Evolutionary conservation across 2,888 invertebrate species (phyloP).

Genomic region (Lasius platythorax): DNA sequence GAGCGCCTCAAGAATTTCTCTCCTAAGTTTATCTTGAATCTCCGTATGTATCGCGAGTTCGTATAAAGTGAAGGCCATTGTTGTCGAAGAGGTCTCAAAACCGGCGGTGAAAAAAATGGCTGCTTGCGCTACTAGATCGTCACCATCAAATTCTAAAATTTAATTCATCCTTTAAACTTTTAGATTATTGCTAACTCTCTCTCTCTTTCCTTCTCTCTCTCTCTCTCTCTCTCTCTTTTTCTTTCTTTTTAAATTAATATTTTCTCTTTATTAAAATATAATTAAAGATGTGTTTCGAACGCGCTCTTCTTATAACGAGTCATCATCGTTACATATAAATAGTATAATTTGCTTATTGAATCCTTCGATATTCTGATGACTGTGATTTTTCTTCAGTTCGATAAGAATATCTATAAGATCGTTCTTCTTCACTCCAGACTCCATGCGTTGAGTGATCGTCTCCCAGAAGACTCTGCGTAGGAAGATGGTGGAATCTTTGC

Average conservation of each 20-base stretch:
- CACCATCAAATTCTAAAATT: constrained; percentile 63
- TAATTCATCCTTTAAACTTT: neutral
- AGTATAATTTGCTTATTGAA: constrained; percentile 63
- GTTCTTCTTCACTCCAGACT: constrained; percentile 82
- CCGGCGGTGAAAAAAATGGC: constrained; percentile 65
- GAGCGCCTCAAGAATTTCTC: constrained; percentile 54
- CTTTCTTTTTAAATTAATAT: neutral
- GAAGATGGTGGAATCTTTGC: constrained; percentile 81
- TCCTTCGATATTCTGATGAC: constrained; percentile 51
- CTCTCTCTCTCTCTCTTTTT: too few relatives aligned
- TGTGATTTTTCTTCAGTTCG: constrained; percentile 81
- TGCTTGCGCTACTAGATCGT: constrained; percentile 60
- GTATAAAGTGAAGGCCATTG: constrained; percentile 58
- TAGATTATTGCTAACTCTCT: neutral
- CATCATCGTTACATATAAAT: too few relatives aligned
- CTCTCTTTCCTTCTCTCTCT: neutral
- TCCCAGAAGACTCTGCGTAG: constrained; percentile 85
- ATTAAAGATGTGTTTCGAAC: too few relatives aligned
- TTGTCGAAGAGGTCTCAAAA: constrained; percentile 62
- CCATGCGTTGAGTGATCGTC: constrained; percentile 84
- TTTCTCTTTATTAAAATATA: neutral
- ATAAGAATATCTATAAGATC: constrained; percentile 87
- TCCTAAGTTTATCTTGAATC: constrained; percentile 57
- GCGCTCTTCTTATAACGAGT: too few relatives aligned
- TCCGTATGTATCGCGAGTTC: constrained; percentile 64